Evolutionary conservation across 2,113 vertebrate genomes (phyloP).

Genomic region (Pteropus alecto): DNA sequence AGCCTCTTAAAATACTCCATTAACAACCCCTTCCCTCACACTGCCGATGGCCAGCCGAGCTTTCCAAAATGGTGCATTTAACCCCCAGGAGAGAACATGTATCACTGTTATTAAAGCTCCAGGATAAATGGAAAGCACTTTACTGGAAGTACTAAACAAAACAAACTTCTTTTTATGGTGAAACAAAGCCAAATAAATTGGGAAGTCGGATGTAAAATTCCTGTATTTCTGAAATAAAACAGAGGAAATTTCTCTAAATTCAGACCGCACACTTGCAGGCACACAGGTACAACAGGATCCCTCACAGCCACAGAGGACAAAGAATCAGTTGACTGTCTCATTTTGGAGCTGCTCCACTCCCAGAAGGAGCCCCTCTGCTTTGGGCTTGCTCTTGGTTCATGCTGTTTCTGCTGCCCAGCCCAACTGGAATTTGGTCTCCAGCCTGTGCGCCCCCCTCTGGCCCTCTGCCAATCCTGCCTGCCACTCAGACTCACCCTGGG

Average conservation of each 20-base stretch:
- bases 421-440: neutral
- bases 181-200: neutral
- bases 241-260: neutral
- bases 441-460: no score
- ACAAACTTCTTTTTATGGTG: neutral
- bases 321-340: neutral
- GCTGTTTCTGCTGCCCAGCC: neutral
- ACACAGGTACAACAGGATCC: neutral
- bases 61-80: neutral
- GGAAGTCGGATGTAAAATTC: neutral
- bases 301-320: neutral
- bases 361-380: neutral
- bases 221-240: neutral
- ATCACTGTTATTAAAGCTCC: neutral
- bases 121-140: neutral
- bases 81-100: neutral
- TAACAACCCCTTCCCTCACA: neutral
- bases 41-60: rapidly evolving
- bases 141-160: neutral
- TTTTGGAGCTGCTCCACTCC: neutral
- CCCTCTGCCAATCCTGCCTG: neutral
- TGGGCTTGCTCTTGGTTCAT: neutral
- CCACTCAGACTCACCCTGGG: neutral
- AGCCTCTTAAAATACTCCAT: neutral
- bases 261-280: neutral